phyloP scores from a whole-genome alignment of 2,113 vertebrate genomes.

The Anolis carolinensis region DNA sequence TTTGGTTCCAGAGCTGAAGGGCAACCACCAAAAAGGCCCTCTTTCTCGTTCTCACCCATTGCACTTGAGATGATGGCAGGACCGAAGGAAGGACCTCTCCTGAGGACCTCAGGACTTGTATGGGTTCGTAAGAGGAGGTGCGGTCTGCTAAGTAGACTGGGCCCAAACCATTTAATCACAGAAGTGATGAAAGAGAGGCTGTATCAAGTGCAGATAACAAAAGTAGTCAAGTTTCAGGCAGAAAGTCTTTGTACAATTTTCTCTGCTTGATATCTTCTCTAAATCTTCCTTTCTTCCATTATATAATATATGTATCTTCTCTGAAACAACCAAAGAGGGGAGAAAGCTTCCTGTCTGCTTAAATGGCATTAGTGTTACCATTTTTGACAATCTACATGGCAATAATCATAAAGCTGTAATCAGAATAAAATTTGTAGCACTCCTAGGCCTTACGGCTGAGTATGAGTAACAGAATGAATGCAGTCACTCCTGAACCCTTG shows the following conservation, averaged over 20 bases:
- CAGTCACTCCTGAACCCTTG: background rate
- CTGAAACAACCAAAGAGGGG: background rate
- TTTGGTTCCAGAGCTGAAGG: background rate
- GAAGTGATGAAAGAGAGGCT: background rate
- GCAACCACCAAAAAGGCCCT: too few relatives aligned
- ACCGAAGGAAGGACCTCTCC: too few relatives aligned
- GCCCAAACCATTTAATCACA: too few relatives aligned
- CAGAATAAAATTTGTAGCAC: background rate
- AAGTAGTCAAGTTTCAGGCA: background rate
- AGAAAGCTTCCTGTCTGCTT: background rate
- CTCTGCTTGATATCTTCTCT: background rate
- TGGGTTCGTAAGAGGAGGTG: too few relatives aligned
- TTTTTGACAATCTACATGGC: background rate
- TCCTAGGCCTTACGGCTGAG: background rate
- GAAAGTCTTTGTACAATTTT: background rate
- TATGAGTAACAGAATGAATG: background rate
- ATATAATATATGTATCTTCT: background rate
- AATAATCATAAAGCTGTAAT: background rate
- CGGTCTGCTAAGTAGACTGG: too few relatives aligned
- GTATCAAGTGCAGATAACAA: background rate
- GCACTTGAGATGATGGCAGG: too few relatives aligned
- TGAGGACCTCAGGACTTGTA: too few relatives aligned
- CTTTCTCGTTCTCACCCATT: too few relatives aligned
- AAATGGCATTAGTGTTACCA: background rate
- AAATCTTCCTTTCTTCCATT: background rate